Evolutionary conservation across 2,113 vertebrate species (phyloP).

Genomic region (Aldabrachelys gigantea): DNA sequence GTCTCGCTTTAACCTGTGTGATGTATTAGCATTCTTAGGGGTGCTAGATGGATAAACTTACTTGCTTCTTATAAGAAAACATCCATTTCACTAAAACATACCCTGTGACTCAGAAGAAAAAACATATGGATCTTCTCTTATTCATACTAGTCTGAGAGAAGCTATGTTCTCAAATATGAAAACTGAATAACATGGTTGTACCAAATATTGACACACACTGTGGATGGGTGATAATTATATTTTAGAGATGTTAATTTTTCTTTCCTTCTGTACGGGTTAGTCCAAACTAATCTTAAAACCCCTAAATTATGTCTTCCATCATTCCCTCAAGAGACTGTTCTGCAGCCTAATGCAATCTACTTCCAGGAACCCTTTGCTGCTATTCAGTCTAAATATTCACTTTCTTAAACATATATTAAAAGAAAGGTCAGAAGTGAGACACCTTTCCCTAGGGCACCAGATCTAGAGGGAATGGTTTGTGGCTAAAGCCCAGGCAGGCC

Average conservation of each 20-base stretch:
- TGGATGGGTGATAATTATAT: not conserved
- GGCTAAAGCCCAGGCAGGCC: not conserved
- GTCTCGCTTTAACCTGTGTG: not conserved
- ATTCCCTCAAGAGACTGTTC: not conserved
- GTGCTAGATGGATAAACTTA: not conserved
- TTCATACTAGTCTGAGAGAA: not conserved
- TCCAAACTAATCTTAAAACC: not conserved
- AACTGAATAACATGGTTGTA: not conserved
- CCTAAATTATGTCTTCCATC: not conserved
- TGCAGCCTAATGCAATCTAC: not conserved
- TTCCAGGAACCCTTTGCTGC: not conserved
- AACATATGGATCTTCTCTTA: fast-evolving
- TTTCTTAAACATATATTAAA: not conserved
- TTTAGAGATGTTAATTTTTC: not conserved
- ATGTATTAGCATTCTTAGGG: not conserved
- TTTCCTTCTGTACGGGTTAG: fast-evolving
- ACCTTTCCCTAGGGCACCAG: not conserved
- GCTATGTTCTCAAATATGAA: not conserved
- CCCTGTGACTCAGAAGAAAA: not conserved
- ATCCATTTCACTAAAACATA: not conserved
- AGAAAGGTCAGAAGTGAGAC: not conserved
- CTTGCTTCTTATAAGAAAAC: not conserved
- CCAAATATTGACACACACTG: not conserved
- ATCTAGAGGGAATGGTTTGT: not conserved
- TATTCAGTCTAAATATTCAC: not conserved